Evolutionary conservation across 2,888 invertebrate species (phyloP), one percentile per base, ranked within the genome.

Genomic region (Platypus cylindrus): DNA sequence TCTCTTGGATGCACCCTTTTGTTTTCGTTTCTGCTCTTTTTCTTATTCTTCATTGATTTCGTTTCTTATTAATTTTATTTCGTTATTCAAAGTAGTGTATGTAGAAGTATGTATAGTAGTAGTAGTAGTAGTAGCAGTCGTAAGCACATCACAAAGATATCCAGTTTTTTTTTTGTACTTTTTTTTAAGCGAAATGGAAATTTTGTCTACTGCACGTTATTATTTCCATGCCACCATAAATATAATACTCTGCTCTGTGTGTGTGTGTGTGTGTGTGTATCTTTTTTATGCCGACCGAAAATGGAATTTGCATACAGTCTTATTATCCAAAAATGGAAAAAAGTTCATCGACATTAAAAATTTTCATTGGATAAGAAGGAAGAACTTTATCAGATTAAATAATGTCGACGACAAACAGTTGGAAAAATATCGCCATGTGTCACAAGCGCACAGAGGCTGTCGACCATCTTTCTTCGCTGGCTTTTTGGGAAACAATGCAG

Each of bases 401-500:
- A n/a, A n/a, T n/a, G n/a, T n/a, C 46, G 34, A 31, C 34, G 46
- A n/a, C 49, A 48, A 45, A 40, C 39, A 45, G 37, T 32, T 39
- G 34, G 32, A 46, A 53, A 58, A 54, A 54, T 56, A 55, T 50
- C 44, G 50, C 51, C 48, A n/a, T n/a, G 50, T 53, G 58, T 56
- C 56, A 57, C 51, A 51, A 45, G 48, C 48, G 46, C 49, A 49
- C 50, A 49, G 49, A 43, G 44, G 46, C 46, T 45, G 47, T 35
- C 41, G 23, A 17, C 38, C 41, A 50, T n/a, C n/a, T n/a, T n/a
- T n/a, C n/a, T n/a, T n/a, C n/a, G n/a, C n/a, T n/a, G n/a, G n/a
- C n/a, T n/a, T n/a, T n/a, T n/a, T n/a, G n/a, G n/a, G n/a, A 48
- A 54, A 56, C 58, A 58, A 57, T 57, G 58, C 53, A 49, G 52